Conservation (phyloP, 2,113 vertebrate species). For the Gallinago jamesoni region DNA sequence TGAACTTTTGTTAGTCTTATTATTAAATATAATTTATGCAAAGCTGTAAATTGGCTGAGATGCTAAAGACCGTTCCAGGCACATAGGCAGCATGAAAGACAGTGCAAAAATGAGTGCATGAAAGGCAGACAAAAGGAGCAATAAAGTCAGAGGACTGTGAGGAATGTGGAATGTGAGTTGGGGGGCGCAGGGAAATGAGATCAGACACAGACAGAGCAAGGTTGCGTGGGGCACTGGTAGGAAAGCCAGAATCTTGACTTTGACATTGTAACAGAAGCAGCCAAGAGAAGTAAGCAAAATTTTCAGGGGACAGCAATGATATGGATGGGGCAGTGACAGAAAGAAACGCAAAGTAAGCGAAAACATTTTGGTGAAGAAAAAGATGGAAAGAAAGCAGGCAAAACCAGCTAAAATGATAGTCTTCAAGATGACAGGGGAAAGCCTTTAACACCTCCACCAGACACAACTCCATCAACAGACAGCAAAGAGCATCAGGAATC, state of each 20-base stretch:
- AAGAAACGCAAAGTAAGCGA: neutral
- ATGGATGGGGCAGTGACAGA: neutral
- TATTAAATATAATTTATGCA: conserved; percentile 73
- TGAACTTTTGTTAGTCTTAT: conserved; percentile 69
- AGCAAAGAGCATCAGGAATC: neutral
- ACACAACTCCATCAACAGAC: neutral
- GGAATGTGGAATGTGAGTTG: conserved; percentile 63
- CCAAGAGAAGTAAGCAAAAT: neutral
- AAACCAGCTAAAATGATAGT: neutral
- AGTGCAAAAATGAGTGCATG: conserved; percentile 67
- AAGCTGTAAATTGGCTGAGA: conserved; percentile 68
- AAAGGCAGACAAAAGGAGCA: conserved; percentile 68
- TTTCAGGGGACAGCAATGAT: neutral
- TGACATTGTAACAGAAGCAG: conserved; percentile 1
- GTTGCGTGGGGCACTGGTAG: neutral
- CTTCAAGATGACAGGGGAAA: neutral
- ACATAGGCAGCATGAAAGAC: conserved; percentile 70
- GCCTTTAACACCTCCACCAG: neutral
- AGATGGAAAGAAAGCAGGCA: neutral
- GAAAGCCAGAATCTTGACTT: conserved; percentile 27
- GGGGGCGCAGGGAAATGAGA: conserved; percentile 27
- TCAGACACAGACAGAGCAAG: conserved; percentile 22
- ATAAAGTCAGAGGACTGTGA: conserved; percentile 68
- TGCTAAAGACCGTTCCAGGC: conserved; percentile 69
- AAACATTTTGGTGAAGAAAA: neutral